Evolutionary conservation across 1,140 invertebrate species (phyloP).

Genomic region (Frieseomelitta varia): DNA sequence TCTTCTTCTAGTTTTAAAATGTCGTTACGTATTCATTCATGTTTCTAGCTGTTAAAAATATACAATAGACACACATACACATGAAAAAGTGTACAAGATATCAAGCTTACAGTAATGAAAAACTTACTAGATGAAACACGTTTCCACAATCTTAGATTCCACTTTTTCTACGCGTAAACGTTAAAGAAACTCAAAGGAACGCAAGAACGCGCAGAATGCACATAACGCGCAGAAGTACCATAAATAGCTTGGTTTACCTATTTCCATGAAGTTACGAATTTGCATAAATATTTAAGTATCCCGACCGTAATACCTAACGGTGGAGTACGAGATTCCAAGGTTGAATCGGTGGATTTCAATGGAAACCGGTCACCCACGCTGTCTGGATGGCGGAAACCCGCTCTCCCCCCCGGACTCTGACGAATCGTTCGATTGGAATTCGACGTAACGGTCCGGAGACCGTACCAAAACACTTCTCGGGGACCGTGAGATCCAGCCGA

Average conservation of each 20-base stretch:
- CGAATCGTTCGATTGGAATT: slow-evolving; percentile 67
- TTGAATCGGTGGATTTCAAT: background rate
- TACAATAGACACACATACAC: no score
- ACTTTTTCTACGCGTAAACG: no score
- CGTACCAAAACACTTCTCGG: slow-evolving; percentile 60
- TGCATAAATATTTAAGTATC: background rate
- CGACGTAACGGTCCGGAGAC: slow-evolving; percentile 68
- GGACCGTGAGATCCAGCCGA: slow-evolving; percentile 28
- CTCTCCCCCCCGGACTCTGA: slow-evolving; percentile 12
- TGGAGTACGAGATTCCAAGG: background rate
- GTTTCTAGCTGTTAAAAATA: no score
- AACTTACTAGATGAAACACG: no score
- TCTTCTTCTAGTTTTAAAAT: no score
- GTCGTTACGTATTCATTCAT: no score
- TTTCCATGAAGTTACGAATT: background rate
- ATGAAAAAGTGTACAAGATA: no score
- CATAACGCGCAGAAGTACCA: no score
- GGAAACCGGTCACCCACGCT: slow-evolving; percentile 19
- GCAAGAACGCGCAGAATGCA: background rate
- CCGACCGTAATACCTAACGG: background rate
- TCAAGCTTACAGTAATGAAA: no score
- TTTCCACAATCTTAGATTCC: no score
- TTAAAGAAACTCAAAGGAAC: background rate
- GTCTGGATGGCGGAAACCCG: background rate
- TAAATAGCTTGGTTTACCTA: background rate